A percentile compares a stretch with the other conserved stretches of the same genome.
phyloP scores from a whole-genome alignment of 2,888 invertebrate species.

The Drosophila neotestacea region DNA sequence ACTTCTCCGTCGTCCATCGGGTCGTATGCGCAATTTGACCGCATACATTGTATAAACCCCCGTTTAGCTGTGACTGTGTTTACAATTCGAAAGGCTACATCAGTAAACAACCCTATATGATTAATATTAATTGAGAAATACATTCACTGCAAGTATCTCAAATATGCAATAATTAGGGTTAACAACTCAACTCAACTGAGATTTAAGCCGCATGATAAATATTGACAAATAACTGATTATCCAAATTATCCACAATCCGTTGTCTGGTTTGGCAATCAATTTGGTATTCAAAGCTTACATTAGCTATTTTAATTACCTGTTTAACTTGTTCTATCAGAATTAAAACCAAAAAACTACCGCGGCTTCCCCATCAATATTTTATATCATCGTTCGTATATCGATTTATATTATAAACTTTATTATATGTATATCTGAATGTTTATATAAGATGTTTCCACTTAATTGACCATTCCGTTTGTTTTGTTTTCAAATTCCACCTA shows the following conservation, averaged over 20 bases:
- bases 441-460: conserved; percentile 9
- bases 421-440: too few relatives aligned
- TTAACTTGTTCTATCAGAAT: conserved; percentile 24
- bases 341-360: conserved; percentile 8
- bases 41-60: conserved; percentile 25
- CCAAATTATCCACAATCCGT: conserved; percentile 6
- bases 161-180: conserved; percentile 50
- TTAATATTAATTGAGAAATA: conserved; percentile 24
- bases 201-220: conserved; percentile 18
- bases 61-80: conserved; percentile 32
- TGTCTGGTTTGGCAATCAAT: conserved; percentile 14
- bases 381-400: background rate
- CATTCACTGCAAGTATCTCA: conserved; percentile 43
- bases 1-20: conserved; percentile 22
- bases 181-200: conserved; percentile 39
- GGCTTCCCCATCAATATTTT: conserved; percentile 8
- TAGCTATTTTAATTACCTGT: conserved; percentile 27
- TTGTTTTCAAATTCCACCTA: conserved; percentile 7
- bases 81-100: conserved; percentile 25
- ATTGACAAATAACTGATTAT: conserved; percentile 1
- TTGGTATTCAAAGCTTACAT: conserved; percentile 10
- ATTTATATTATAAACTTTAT: background rate
- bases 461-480: conserved; percentile 2
- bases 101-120: conserved; percentile 17
- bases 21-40: conserved; percentile 61